Evolutionary conservation across 2,797 vertebrate species (phyloP).

Genomic region (Muraenolepis orangiensis): DNA sequence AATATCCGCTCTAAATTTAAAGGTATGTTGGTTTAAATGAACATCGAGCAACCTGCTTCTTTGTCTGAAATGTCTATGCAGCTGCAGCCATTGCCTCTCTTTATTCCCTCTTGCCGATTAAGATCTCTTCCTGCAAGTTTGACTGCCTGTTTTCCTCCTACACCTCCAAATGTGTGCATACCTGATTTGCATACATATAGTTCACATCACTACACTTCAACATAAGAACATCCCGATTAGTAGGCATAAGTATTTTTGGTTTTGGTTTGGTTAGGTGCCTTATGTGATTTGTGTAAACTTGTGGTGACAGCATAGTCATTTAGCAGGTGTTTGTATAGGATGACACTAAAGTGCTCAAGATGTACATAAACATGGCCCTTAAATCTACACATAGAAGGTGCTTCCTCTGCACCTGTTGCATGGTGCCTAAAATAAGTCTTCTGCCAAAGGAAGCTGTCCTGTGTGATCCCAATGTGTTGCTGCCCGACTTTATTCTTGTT

Average conservation of each 20-base stretch:
- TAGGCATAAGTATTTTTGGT: background rate
- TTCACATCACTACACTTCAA: background rate
- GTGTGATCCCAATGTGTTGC: background rate
- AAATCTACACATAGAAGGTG: conserved; percentile 16
- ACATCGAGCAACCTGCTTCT: background rate
- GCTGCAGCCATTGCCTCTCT: too few relatives aligned
- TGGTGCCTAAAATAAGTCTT: conserved; percentile 50
- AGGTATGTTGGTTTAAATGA: conserved; percentile 28
- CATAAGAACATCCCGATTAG: background rate
- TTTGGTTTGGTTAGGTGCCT: background rate
- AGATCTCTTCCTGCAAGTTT: background rate
- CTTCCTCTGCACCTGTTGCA: conserved; percentile 48
- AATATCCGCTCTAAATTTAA: conserved; percentile 94
- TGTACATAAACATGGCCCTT: background rate
- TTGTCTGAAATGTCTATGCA: background rate
- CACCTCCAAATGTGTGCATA: background rate
- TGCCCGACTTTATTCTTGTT: background rate
- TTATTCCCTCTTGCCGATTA: background rate
- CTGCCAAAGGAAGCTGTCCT: conserved; percentile 19
- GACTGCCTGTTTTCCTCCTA: background rate
- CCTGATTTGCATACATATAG: background rate
- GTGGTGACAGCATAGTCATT: background rate
- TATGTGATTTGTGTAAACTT: background rate
- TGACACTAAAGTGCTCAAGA: background rate
- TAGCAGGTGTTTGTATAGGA: background rate